Percentiles rank a stretch among this genome's conserved stretches.
Conservation (phyloP, 2,113 vertebrate species). For the Mandrillus leucophaeus region DNA sequence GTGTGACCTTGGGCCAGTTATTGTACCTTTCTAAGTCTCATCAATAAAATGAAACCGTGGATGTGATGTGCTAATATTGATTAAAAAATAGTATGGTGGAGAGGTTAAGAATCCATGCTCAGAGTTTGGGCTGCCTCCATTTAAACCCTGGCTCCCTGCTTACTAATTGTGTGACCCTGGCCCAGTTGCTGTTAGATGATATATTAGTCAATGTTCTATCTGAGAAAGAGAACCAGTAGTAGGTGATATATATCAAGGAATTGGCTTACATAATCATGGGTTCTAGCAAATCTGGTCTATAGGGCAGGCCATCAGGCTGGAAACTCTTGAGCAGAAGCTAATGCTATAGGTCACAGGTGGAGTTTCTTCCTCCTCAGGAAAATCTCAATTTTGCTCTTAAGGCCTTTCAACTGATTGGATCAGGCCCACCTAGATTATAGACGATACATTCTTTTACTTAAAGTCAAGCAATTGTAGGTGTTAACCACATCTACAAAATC, state of each 20-base stretch:
- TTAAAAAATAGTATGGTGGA: background rate
- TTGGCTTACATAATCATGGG: rapidly evolving
- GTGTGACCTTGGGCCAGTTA: background rate
- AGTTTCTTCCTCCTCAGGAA: background rate
- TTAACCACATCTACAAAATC: background rate
- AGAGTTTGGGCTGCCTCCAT: background rate
- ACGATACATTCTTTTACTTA: background rate
- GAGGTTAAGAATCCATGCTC: background rate
- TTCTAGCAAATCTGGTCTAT: background rate
- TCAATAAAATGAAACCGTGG: background rate
- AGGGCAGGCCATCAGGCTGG: background rate
- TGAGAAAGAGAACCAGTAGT: background rate
- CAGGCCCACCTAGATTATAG: background rate
- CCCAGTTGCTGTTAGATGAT: too few species aligned
- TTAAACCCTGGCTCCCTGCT: background rate
- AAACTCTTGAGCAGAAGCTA: background rate
- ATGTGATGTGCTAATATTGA: background rate
- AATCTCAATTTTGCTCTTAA: background rate
- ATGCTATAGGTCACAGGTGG: background rate
- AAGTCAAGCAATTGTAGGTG: background rate
- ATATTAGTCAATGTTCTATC: background rate
- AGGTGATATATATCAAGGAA: background rate
- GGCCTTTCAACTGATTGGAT: background rate
- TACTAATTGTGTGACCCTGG: background rate
- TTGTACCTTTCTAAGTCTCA: background rate